phyloP scores from a whole-genome alignment of 2,888 invertebrate species.

The Tipula vernalis region DNA sequence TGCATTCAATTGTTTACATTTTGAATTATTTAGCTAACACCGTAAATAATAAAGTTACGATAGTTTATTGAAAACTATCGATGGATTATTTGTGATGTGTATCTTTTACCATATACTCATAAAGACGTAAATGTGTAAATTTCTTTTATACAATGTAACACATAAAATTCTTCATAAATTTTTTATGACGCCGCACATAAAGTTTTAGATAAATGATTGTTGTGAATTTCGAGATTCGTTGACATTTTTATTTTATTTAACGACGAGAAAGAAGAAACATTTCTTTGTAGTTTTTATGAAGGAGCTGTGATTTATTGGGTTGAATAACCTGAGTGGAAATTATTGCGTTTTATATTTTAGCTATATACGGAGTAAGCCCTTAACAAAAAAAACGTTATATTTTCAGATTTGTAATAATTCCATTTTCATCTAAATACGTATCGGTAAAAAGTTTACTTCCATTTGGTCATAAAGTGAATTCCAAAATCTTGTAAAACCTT shows the following conservation, averaged over 20 bases:
- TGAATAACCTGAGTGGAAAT: not conserved
- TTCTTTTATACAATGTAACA: not conserved
- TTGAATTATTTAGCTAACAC: not conserved
- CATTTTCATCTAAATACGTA: no score
- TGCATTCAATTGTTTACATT: not conserved
- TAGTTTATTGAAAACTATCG: not conserved
- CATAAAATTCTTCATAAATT: not conserved
- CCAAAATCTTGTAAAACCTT: no score
- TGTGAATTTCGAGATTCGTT: not conserved
- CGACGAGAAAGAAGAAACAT: not conserved
- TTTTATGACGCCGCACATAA: not conserved
- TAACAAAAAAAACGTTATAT: no score
- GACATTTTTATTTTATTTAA: not conserved
- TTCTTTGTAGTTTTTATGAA: not conserved
- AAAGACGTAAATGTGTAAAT: not conserved
- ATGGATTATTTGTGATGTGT: not conserved
- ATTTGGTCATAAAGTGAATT: no score
- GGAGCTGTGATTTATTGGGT: not conserved
- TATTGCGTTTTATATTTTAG: no score
- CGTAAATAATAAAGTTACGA: not conserved
- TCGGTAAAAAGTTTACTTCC: no score
- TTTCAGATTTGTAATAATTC: no score
- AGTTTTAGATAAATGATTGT: not conserved
- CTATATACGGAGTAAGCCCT: no score
- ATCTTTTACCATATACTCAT: not conserved